phyloP scores from a whole-genome alignment of 2,797 vertebrate species.

The Pseudomugil gertrudae region DNA sequence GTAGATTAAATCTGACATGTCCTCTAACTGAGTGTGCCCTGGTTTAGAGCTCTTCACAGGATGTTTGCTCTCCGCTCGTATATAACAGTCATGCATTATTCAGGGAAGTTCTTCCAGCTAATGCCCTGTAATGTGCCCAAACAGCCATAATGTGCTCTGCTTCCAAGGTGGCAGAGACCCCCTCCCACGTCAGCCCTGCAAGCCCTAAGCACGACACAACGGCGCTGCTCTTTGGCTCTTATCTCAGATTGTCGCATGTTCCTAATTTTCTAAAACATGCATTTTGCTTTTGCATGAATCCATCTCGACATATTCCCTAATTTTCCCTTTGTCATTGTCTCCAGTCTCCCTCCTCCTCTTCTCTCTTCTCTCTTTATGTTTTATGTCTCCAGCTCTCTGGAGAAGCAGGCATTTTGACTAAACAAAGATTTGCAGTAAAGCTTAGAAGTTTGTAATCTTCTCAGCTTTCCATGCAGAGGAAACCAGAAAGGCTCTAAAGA shows the following conservation, averaged over 20 bases:
- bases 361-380: not conserved
- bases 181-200: constrained; percentile 9
- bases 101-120: constrained; percentile 69
- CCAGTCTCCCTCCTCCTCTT: not conserved
- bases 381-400: not conserved
- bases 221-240: constrained; percentile 35
- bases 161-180: constrained; percentile 61
- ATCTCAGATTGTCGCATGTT: constrained; percentile 41
- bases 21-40: not conserved
- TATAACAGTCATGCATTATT: constrained; percentile 76
- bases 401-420: constrained; percentile 29
- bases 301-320: constrained; percentile 20
- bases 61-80: constrained; percentile 70
- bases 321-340: constrained; percentile 2
- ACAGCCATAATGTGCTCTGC: constrained; percentile 69
- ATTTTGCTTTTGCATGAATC: constrained; percentile 26
- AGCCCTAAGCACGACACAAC: constrained; percentile 18
- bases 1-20: constrained; percentile 1
- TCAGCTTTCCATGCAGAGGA: constrained; percentile 27
- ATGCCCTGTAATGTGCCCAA: constrained; percentile 78
- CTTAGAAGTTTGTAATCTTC: constrained; percentile 24
- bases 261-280: constrained; percentile 46
- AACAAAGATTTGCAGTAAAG: constrained; percentile 32
- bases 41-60: constrained; percentile 58
- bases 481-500: constrained; percentile 24